Evolutionary conservation across 2,888 invertebrate species (phyloP).

Genomic region (Drosophila mercatorum): DNA sequence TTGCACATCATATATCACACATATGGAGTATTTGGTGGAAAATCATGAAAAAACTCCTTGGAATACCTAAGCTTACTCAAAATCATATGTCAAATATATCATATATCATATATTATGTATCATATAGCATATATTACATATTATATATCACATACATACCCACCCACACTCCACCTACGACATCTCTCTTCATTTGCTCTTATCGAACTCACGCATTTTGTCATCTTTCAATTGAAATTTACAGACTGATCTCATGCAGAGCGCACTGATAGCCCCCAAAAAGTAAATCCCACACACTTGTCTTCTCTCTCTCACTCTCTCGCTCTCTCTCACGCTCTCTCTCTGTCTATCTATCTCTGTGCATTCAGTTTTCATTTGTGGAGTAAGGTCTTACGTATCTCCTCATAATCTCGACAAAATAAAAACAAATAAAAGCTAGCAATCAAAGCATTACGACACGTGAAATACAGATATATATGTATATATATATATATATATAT

Average conservation of each 20-base stretch:
- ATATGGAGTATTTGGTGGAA: too few species aligned
- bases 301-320: not conserved
- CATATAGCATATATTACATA: not conserved
- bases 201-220: not conserved
- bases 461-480: not conserved
- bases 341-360: not conserved
- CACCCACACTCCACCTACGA: not conserved
- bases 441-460: slow-evolving; percentile 35
- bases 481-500: not conserved
- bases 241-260: slow-evolving; percentile 4
- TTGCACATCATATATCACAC: not conserved
- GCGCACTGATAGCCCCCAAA: not conserved
- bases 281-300: slow-evolving; percentile 3
- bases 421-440: slow-evolving; percentile 37
- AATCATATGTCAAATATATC: not conserved
- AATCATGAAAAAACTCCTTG: too few species aligned
- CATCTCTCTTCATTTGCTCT: slow-evolving; percentile 2
- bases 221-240: not conserved
- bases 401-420: slow-evolving; percentile 41
- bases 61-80: not conserved
- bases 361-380: slow-evolving; percentile 7
- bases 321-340: too few species aligned
- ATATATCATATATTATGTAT: not conserved
- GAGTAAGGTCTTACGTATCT: slow-evolving; percentile 49
- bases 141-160: too few species aligned